Base-by-base conservation (phyloP, 2,888 invertebrate species). In the Escarpia spicata region DNA sequence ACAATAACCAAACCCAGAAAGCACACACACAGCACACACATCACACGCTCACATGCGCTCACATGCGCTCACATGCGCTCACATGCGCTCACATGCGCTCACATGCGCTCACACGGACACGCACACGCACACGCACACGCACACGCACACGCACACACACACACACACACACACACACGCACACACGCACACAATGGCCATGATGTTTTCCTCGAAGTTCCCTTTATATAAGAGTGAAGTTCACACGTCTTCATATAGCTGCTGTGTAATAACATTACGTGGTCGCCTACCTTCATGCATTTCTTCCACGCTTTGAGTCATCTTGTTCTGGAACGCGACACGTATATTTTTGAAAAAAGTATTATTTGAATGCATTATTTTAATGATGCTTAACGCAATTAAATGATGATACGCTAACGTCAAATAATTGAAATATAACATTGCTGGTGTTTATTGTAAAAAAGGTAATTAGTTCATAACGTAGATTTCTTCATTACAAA, bases 141-240 rank as follows among this genome's bases (percentile, higher is more conserved):
- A 90, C 91, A 92, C 43, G 31, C 92, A 90, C 92, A 44, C 92
- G 75, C 91, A 90, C 92, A 92, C 92, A 19, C 91, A 92, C 92
- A 52, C 52, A 2, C 92, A 43, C 92, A 92, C 44, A 43, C 92
- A 92, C 91, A 43, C 92, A 90, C 43, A 92, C 92, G 89, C 31
- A 92, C 89, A 60, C 89, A 91, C 43, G 26, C n/a, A 92, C 8
- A 31, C 8, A 52, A 37, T 37, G 37, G 1, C 37, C 37, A 37
- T 37, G 37, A 37, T 37, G 37, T 37, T 37, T 37, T 37, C 37
- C 37, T 37, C 37, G 37, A 37, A 37, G 1, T 37, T 37, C 37
- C 37, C 37, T 37, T 37, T 6, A 44, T n/a, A 31, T 2, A 43
- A 9, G 45, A 45, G 45, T 45, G 45, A 45, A 9, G 45, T 45